Evolutionary conservation across 2,113 vertebrate genomes (phyloP), one percentile per base, ranked within the genome.

Genomic region (Ptychochromis oligacanthus): DNA sequence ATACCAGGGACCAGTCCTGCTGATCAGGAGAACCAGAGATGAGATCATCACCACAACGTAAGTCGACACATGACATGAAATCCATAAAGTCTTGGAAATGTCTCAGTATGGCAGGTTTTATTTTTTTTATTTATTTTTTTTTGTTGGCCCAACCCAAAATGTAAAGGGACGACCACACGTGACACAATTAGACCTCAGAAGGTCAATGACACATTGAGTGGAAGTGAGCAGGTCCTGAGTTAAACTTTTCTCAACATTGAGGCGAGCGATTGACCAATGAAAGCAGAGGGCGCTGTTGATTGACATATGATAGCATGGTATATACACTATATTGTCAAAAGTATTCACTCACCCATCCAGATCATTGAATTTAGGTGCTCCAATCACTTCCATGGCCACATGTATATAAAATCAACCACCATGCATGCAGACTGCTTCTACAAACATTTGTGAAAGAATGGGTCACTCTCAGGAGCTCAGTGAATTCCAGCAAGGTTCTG

Each of bases 21-120:
- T 98, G 85, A 96, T 98, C 86, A 95, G 97, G 74, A 96, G 97
- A 95, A 97, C 97, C 81, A 97, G 95, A 91, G 97, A 98, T 87
- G 97, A 98, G 93, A 98, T 98, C 89, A 98, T 98, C 90, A 97
- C 97, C 15, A 98, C 97, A 54, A 96, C 95, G 97, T 97, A 90
- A 95, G 96, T 95, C 76, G 6, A 31, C 34, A 64, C 49, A 20
- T 12, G 36, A 4, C 28, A 46, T n/a, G 43, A 3, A 52, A 72
- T 13, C 26, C 28, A n/a, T 52, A 28, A 72, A 52, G 24, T 52
- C 65, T 15, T 56, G 58, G 6, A 56, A 79, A 78, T 57, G 6
- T 61, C 4, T 77, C 10, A 17, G 62, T 2, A 11, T 55, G n/a
- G 31, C 59, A 78, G 40, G 18, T 52, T 78, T 78, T 8, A n/a